A percentile compares a stretch with the other conserved stretches of the same genome.
These are phyloP conservation scores for Sitophilus oryzae DNA, from an alignment of 1,140 invertebrate species.

Conservation along the genomic window DNA sequence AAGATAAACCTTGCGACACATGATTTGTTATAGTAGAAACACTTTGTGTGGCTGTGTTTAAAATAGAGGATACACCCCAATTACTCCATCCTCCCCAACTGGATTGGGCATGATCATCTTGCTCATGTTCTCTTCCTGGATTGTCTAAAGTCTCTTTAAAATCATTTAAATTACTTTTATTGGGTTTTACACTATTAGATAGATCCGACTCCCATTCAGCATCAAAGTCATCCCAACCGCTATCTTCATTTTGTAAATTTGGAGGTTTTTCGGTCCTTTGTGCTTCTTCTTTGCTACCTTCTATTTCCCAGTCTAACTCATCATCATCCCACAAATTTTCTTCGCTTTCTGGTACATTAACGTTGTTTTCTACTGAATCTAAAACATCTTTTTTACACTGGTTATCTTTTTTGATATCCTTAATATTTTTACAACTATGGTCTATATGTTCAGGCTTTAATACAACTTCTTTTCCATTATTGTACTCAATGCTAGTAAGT, in stretches of 20 bases:
- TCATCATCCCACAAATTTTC: constrained; percentile 40
- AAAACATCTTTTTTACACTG: too few relatives aligned
- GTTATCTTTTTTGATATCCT: not conserved
- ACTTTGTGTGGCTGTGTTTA: constrained; percentile 65
- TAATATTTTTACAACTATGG: too few relatives aligned
- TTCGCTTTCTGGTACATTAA: constrained; percentile 16
- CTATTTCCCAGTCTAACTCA: constrained; percentile 30
- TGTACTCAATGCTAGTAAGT: not conserved
- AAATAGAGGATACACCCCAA: constrained; percentile 67
- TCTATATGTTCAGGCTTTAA: too few relatives aligned
- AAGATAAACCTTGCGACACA: constrained; percentile 68
- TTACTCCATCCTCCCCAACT: constrained; percentile 49
- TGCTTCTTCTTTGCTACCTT: constrained; percentile 11
- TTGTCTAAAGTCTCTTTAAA: constrained; percentile 24
- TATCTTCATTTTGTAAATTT: constrained; percentile 12
- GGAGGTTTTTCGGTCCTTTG: constrained; percentile 2
- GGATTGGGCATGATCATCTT: constrained; percentile 13
- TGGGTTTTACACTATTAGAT: too few relatives aligned
- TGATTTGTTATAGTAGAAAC: constrained; percentile 69
- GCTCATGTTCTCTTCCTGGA: constrained; percentile 13
- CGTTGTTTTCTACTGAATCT: not conserved
- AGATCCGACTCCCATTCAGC: constrained; percentile 9
- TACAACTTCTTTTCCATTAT: too few relatives aligned
- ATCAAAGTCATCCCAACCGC: constrained; percentile 23
- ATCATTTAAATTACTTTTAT: too few relatives aligned